These are phyloP conservation scores for Loripinus fragilis DNA, from an alignment of 2,888 invertebrate species.

Conservation along the genomic window DNA sequence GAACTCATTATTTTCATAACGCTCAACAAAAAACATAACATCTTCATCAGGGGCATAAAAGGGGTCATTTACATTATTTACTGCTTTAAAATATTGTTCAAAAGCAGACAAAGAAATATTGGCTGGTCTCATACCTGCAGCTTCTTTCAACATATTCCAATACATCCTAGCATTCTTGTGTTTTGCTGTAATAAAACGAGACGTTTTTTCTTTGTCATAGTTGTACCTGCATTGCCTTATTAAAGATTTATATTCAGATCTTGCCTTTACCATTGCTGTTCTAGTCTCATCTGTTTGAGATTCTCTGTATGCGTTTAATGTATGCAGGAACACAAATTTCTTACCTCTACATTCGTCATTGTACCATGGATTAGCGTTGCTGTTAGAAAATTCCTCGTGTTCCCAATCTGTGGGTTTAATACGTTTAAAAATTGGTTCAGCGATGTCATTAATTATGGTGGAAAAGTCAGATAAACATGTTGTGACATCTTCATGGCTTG, in stretches of 20 bases:
- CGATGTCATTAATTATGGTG: too few species aligned
- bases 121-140: background rate
- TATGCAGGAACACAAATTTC: background rate
- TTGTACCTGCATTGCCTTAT: background rate
- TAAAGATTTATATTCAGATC: background rate
- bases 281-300: background rate
- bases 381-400: background rate
- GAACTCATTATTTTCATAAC: background rate
- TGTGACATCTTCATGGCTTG: background rate
- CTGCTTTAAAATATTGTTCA: conserved; percentile 5
- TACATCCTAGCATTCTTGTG: background rate
- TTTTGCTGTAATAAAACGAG: background rate
- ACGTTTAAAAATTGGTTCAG: too few species aligned
- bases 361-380: background rate
- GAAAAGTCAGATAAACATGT: background rate
- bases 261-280: background rate
- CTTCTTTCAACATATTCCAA: background rate
- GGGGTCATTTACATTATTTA: background rate
- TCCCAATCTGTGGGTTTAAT: background rate
- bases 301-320: background rate
- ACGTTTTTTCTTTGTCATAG: background rate
- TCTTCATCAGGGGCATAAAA: conserved; percentile 4
- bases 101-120: background rate
- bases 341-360: background rate
- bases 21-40: background rate